Base-by-base conservation (phyloP, 2,797 vertebrate genomes). In the Peromyscus aztecus region DNA sequence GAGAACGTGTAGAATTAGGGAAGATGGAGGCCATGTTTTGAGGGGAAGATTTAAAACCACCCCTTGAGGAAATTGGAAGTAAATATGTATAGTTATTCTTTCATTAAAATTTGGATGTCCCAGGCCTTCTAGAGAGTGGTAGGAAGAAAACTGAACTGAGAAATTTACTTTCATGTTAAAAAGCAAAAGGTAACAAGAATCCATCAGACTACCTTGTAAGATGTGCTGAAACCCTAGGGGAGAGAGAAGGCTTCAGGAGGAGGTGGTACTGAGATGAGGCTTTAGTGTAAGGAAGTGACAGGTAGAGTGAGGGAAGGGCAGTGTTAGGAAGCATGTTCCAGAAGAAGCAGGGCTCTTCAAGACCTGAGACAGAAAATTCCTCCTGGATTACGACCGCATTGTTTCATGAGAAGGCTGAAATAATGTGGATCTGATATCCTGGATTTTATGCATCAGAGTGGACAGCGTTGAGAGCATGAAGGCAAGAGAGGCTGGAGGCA, bases 101-200 rank as follows among this genome's bases (percentile, higher is more conserved):
- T 94, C 31, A 92, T 10, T 89, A 94, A 90, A 61, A 65, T 89
- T 89, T 85, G 40, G 86, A 43, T 69, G 10, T 78, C 19, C 11
- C 34, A 71, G 34, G 29, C 76, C 24, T 89, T 40, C 24, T 49
- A 29, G 57, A 94, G 67, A 73, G n/a, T 78, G 71, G 34, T 81
- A 27, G 21, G 46, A 90, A 81, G 81, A 93, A 75, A 89, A 23
- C 88, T 89, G 67, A 94, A 9, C 80, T 67, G 95, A 89, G 49
- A 65, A 93, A 57, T 71, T 96, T 37, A 82, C 13, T 67, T 92
- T 91, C 40, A 43, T 65, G 59, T 49, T 91, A 94, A 85, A 94
- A 93, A 69, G 49, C 46, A 93, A 63, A 80, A 90, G 34, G 23
- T 84, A 71, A n/a, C 61, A 84, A 65, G 65, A 75, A 40, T 87